A percentile compares a stretch with the other conserved stretches of the same genome.
These are phyloP conservation scores for Myripristis murdjan DNA, from an alignment of 2,797 vertebrate genomes.

Conservation along the genomic window DNA sequence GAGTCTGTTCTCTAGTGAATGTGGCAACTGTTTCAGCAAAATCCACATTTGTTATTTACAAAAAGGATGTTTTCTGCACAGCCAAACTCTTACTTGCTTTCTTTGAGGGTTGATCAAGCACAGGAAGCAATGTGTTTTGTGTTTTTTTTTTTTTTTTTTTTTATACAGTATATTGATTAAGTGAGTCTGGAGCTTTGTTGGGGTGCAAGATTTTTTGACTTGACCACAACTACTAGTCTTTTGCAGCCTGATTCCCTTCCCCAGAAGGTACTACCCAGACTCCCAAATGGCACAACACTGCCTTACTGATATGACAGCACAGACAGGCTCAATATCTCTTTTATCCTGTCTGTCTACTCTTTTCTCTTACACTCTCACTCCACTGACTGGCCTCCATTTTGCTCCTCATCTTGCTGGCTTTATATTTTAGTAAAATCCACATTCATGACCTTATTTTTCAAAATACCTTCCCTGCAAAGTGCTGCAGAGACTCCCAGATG, in stretches of 20 bases:
- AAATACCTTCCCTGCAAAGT: constrained; percentile 29
- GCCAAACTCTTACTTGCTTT: too few relatives aligned
- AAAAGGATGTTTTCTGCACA: too few relatives aligned
- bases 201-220: too few relatives aligned
- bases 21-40: constrained; percentile 53
- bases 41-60: constrained; percentile 53
- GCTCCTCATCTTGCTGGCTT: constrained; percentile 44
- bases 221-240: constrained; percentile 26
- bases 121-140: too few relatives aligned
- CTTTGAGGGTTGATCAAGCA: too few relatives aligned
- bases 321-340: constrained; percentile 33
- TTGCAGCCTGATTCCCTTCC: constrained; percentile 11
- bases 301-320: constrained; percentile 62
- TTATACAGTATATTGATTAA: too few relatives aligned
- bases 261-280: constrained; percentile 47
- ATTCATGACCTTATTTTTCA: neutral
- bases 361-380: constrained; percentile 14
- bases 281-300: constrained; percentile 51
- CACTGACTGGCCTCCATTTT: constrained; percentile 57
- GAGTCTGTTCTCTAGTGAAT: constrained; percentile 40
- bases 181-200: too few relatives aligned
- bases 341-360: constrained; percentile 15
- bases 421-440: constrained; percentile 50
- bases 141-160: too few relatives aligned
- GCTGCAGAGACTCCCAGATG: constrained; percentile 37